phyloP scores from a whole-genome alignment of 2,888 invertebrate species.

The Lepidocyrtinus sp. region DNA sequence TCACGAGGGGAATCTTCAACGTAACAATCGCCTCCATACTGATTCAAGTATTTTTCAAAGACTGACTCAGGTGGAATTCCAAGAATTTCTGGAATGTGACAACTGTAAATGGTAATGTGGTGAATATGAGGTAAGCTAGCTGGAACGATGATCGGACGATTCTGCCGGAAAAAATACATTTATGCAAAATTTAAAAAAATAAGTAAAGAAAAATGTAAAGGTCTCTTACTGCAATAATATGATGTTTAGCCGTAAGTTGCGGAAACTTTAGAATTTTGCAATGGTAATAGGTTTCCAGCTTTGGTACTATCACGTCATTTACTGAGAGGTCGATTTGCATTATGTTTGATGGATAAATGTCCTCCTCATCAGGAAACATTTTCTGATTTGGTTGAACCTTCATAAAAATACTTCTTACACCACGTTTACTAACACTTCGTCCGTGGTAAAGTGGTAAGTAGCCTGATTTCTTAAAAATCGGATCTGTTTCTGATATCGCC shows the following conservation, averaged over 20 bases:
- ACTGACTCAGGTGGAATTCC: conserved; percentile 64
- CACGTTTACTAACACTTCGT: conserved; percentile 78
- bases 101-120: conserved; percentile 91
- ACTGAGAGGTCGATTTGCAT: conserved; percentile 34
- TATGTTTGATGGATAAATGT: conserved; percentile 36
- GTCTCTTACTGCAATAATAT: conserved; percentile 80
- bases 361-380: conserved; percentile 45
- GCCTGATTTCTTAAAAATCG: conserved; percentile 71
- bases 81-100: conserved; percentile 72
- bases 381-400: conserved; percentile 37
- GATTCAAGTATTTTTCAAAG: conserved; percentile 81
- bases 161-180: conserved; percentile 71
- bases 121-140: conserved; percentile 80
- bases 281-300: conserved; percentile 84
- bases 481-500: conserved; percentile 74
- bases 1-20: conserved; percentile 84
- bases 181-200: too few relatives aligned
- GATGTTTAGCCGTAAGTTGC: conserved; percentile 80
- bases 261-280: conserved; percentile 90
- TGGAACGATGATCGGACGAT: conserved; percentile 74
- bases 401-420: conserved; percentile 80
- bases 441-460: conserved; percentile 70
- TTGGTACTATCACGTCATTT: conserved; percentile 37
- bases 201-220: too few relatives aligned
- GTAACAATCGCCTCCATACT: conserved; percentile 78